phyloP scores from a whole-genome alignment of 2,888 invertebrate species.

The Punctoribates punctum region DNA sequence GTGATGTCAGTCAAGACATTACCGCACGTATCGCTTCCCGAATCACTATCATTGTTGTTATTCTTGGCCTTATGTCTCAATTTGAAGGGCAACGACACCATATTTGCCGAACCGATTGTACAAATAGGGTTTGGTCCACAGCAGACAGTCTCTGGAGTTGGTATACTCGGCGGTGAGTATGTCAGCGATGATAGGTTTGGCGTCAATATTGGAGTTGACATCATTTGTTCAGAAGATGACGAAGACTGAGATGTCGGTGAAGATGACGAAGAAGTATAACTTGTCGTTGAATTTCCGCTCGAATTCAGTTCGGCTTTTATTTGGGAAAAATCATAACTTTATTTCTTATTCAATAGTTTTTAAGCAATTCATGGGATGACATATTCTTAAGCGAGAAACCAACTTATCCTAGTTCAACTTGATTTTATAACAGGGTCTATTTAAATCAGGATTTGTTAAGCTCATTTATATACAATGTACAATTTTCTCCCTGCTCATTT shows the following conservation, averaged over 20 bases:
- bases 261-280: slow-evolving; percentile 40
- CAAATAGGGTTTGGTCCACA: slow-evolving; percentile 51
- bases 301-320: slow-evolving; percentile 34
- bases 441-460: no score
- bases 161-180: slow-evolving; percentile 49
- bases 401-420: no score
- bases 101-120: slow-evolving; percentile 19
- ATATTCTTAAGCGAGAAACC: no score
- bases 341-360: background rate
- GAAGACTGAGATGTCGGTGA: slow-evolving; percentile 44
- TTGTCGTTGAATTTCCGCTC: slow-evolving; percentile 22
- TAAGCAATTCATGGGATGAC: background rate
- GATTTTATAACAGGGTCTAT: no score
- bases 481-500: no score
- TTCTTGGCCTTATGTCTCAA: slow-evolving; percentile 74
- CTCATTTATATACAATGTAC: no score
- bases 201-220: slow-evolving; percentile 40
- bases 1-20: slow-evolving; percentile 29
- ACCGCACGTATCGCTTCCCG: slow-evolving; percentile 60
- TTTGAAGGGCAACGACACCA: slow-evolving; percentile 74
- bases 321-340: background rate
- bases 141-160: slow-evolving; percentile 49
- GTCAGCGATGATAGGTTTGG: slow-evolving; percentile 42
- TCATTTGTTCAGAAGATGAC: slow-evolving; percentile 32
- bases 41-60: slow-evolving; percentile 55